Evolutionary conservation across 2,113 vertebrate genomes (phyloP), one percentile per base, ranked within the genome.

Genomic region (Mustelus asterias): DNA sequence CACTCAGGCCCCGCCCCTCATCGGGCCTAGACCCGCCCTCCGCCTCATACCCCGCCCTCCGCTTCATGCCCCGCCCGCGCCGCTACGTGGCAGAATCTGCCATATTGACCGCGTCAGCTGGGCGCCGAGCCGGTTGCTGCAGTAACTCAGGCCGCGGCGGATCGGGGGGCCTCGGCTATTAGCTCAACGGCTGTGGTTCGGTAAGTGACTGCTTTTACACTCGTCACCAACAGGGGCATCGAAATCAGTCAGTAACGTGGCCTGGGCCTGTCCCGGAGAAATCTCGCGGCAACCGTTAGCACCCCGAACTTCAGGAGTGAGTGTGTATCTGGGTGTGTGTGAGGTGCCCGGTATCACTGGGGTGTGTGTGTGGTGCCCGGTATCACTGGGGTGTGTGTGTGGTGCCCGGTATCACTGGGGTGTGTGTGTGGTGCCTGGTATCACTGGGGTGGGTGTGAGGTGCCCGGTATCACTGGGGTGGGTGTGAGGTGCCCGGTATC

Each of bases 101-200:
- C 89, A 93, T 93, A 65, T 93, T 93, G 89, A 93, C 89, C 20
- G 89, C 89, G 58, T 93, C 89, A 93, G 89, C 41, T 60, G 86
- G 9, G 48, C 10, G 48, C 44, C 3, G 88, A n/a, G 88, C 88
- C 0, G 58, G 88, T 92, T 63, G n/a, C 58, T 63, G 54, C 88
- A 63, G 88, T 63, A 63, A 60, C 58, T 33, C 13, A 60, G 89
- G 58, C 89, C 54, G 44, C 1, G 29, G 72, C 9, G 11, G 29
- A 33, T 9, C n/a, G n/a, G 33, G 9, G 9, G 78, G 80, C 80
- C 80, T 7, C 26, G 26, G 6, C 6, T 5, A 29, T 24, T 24
- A 48, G 9, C 8, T 29, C 22, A 26, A 16, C 48, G 44, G 18
- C 26, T 4, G 2, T 93, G 4, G 18, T 16, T 37, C 14, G 60